A percentile compares a stretch with the other conserved stretches of the same genome.
Evolutionary conservation across 37 sponge, comb jelly and placozoan species (phyloP).

Genomic region (Ianthella basta): DNA sequence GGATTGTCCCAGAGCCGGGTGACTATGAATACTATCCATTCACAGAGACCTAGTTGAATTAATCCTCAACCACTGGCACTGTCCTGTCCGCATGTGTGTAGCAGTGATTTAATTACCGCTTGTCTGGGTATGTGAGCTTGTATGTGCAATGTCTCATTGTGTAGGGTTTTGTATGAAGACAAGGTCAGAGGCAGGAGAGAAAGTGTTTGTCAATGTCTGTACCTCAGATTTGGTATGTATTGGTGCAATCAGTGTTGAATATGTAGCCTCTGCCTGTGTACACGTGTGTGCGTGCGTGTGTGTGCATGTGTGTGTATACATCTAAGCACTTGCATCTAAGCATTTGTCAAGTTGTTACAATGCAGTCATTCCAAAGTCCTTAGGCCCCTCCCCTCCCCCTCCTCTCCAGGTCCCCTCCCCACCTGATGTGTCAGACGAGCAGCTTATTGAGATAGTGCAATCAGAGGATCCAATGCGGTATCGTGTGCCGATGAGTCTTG

Average conservation of each 20-base stretch:
- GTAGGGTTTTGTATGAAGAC: constrained; percentile 90
- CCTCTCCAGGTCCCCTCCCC: constrained; percentile 81
- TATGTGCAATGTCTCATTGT: no score
- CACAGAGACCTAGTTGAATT: no score
- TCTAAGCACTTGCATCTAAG: background rate
- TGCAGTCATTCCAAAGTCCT: background rate
- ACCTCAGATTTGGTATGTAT: constrained; percentile 73
- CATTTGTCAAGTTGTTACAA: background rate
- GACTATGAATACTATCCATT: no score
- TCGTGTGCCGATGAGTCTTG: constrained; percentile 88
- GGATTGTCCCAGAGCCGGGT: no score
- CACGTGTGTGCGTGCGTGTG: no score
- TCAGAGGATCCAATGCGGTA: constrained; percentile 80
- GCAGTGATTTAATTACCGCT: no score
- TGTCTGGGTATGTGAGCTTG: no score
- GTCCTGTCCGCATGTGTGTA: no score
- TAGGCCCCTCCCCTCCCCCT: background rate
- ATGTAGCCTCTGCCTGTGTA: no score
- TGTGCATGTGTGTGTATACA: background rate
- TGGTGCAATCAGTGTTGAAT: no score
- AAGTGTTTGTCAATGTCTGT: constrained; percentile 92
- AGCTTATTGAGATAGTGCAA: constrained; percentile 66
- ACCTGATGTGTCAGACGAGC: constrained; percentile 84
- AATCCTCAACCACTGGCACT: no score
- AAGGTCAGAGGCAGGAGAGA: constrained; percentile 68